Conservation (phyloP, 2,113 vertebrate species). For the Butorides virescens region DNA sequence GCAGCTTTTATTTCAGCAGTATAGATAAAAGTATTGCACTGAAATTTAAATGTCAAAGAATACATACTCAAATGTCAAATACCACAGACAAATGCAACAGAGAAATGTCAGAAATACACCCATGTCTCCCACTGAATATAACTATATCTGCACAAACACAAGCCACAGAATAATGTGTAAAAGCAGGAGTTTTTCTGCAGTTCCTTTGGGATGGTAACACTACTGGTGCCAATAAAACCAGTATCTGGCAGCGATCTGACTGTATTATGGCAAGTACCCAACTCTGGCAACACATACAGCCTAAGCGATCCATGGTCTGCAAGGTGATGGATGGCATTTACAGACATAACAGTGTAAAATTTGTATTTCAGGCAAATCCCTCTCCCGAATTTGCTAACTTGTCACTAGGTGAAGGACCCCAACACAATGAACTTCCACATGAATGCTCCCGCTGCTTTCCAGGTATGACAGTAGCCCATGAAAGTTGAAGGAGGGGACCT, state of each 20-base stretch:
- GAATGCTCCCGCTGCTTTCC: not conserved
- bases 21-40: not conserved
- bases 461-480: not conserved
- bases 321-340: not conserved
- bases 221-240: not conserved
- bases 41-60: conserved; percentile 65
- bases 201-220: not conserved
- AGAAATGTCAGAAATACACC: conserved; percentile 50
- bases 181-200: not conserved
- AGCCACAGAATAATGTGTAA: not conserved
- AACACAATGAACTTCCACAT: not conserved
- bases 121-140: not conserved
- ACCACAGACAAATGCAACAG: conserved; percentile 46
- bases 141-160: not conserved
- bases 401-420: fast-evolving
- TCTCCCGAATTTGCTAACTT: not conserved
- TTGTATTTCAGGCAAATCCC: not conserved
- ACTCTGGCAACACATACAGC: not conserved
- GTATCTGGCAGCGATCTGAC: not conserved
- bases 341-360: not conserved
- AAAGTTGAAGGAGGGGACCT: not conserved
- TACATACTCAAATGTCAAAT: conserved; percentile 58
- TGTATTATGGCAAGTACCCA: not conserved
- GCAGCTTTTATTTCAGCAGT: conserved; percentile 41
- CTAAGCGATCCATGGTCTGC: not conserved